Evolutionary conservation across 2,113 vertebrate genomes (phyloP).

Genomic region (Tragelaphus strepsiceros): DNA sequence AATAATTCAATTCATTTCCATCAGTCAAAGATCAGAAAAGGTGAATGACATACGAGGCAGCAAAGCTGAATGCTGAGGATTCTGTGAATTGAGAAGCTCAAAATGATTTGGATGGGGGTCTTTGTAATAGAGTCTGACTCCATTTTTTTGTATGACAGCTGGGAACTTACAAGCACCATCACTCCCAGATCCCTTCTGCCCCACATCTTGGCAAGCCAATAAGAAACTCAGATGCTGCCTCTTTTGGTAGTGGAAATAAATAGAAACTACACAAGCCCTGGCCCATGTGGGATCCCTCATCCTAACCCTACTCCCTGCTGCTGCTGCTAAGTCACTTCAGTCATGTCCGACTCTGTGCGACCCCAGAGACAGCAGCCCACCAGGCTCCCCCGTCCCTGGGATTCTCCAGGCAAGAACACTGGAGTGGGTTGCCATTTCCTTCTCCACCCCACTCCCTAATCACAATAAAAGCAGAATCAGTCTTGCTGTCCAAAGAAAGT

Average conservation of each 20-base stretch:
- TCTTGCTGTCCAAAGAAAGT: background rate
- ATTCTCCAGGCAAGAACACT: no score
- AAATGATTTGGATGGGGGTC: background rate
- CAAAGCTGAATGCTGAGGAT: background rate
- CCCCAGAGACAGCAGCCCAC: no score
- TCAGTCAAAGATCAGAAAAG: background rate
- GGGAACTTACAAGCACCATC: background rate
- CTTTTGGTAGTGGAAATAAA: background rate
- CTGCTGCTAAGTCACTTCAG: no score
- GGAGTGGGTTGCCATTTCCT: no score
- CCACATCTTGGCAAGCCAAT: background rate
- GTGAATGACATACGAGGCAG: background rate
- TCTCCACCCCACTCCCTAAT: background rate
- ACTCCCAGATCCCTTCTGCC: background rate
- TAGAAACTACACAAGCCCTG: background rate
- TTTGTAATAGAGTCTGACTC: background rate
- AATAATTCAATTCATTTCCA: slow-evolving; percentile 9
- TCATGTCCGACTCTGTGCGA: no score
- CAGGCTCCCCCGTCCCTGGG: no score
- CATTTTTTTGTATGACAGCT: background rate
- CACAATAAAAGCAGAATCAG: background rate
- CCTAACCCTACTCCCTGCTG: background rate
- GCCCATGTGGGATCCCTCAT: background rate
- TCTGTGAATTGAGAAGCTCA: background rate
- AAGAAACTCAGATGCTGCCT: background rate